Conservation (phyloP, 2,797 vertebrate genomes). For the Glyptemys insculpta region DNA sequence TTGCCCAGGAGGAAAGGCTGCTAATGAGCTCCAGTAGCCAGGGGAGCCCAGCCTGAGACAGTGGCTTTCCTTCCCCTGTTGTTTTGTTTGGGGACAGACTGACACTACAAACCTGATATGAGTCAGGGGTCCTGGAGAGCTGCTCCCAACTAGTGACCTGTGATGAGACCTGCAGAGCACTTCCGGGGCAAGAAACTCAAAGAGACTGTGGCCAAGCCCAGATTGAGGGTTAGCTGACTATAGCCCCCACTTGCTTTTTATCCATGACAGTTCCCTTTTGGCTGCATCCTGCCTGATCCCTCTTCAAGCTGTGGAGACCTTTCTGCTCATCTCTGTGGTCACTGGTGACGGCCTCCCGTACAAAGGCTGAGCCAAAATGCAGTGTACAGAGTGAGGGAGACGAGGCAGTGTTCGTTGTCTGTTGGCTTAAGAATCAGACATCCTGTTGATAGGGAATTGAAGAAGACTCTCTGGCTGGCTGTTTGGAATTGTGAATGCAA, state of each 20-base stretch:
- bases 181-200: neutral
- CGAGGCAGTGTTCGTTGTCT: accelerated
- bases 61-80: neutral
- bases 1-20: neutral
- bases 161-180: neutral
- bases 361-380: accelerated
- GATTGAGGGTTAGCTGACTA: neutral
- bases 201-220: neutral
- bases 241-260: neutral
- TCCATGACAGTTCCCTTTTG: neutral
- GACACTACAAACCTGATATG: neutral
- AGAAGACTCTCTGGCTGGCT: neutral
- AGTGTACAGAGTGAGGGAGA: accelerated
- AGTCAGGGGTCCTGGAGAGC: no score
- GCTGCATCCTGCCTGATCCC: neutral
- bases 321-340: neutral
- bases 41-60: neutral
- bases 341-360: neutral
- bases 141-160: neutral
- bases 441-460: accelerated
- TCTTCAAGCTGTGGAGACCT: neutral
- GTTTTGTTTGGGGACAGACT: neutral
- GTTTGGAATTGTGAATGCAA: neutral
- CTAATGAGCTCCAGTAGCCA: neutral
- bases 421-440: neutral